phyloP scores from a whole-genome alignment of 2,113 vertebrate genomes.

The Irena cyanogastra region DNA sequence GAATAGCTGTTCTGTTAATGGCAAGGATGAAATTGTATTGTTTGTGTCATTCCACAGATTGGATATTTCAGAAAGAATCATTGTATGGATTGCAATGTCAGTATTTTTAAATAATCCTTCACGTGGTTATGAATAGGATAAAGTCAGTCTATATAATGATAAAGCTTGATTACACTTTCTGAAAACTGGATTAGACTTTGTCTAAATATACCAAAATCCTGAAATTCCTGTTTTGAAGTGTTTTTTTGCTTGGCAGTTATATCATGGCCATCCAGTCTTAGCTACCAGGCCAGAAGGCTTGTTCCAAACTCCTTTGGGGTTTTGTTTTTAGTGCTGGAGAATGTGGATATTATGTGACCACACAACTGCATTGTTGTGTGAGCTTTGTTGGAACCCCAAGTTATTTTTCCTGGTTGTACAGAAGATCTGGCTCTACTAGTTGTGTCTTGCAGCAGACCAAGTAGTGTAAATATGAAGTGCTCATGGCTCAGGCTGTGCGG shows the following conservation, averaged over 20 bases:
- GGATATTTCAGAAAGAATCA: not conserved
- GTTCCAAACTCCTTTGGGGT: not conserved
- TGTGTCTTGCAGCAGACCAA: not conserved
- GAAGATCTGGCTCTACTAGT: not conserved
- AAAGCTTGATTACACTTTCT: conserved; percentile 35
- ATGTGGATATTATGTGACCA: rapidly evolving
- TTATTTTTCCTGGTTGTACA: not conserved
- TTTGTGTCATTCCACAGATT: conserved; percentile 38
- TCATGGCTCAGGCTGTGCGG: not conserved
- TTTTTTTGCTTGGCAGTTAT: not conserved
- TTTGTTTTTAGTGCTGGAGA: not conserved
- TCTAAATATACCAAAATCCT: conserved; percentile 44
- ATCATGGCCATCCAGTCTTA: not conserved
- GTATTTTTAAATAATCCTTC: conserved; percentile 41
- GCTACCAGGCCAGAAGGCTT: not conserved
- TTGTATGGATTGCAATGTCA: conserved; percentile 40
- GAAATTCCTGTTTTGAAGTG: conserved; percentile 29
- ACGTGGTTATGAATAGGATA: conserved; percentile 13
- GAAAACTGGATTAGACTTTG: conserved; percentile 26
- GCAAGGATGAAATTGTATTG: not conserved
- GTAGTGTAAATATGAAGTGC: not conserved
- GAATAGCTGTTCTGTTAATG: not conserved
- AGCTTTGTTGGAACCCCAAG: not conserved
- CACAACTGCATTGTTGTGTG: not conserved
- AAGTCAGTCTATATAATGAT: conserved; percentile 30